phyloP scores from a whole-genome alignment of 2,888 invertebrate genomes.

The Erebia ligea region DNA sequence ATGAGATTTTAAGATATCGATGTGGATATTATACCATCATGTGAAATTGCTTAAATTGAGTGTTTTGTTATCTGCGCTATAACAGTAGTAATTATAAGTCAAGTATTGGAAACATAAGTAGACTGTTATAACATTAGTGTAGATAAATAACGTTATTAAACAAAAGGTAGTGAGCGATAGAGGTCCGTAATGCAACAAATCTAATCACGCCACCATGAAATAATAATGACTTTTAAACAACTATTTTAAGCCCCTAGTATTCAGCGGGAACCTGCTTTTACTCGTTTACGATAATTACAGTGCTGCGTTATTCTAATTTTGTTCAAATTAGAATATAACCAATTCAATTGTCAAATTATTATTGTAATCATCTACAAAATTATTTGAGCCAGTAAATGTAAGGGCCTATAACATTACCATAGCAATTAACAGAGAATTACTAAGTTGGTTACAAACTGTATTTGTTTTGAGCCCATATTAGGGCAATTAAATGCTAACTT shows the following conservation, averaged over 20 bases:
- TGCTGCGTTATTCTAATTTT: slow-evolving; percentile 35
- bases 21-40: no score
- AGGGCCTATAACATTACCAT: slow-evolving; percentile 53
- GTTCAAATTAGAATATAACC: slow-evolving; percentile 59
- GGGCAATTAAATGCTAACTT: slow-evolving; percentile 45
- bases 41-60: no score
- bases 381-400: slow-evolving; percentile 56
- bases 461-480: slow-evolving; percentile 47
- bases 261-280: slow-evolving; percentile 30
- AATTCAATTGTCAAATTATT: slow-evolving; percentile 52
- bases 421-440: slow-evolving; percentile 59
- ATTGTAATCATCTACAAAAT: slow-evolving; percentile 52
- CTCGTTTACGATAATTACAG: slow-evolving; percentile 28
- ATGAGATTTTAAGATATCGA: no score
- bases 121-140: no score
- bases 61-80: no score
- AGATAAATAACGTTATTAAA: no score
- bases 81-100: no score
- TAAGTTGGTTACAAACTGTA: slow-evolving; percentile 49
- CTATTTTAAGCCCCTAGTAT: slow-evolving; percentile 40
- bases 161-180: slow-evolving; percentile 33
- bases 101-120: no score
- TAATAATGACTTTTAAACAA: slow-evolving; percentile 42
- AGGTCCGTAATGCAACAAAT: slow-evolving; percentile 36
- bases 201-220: slow-evolving; percentile 40